Percentiles rank a stretch among this genome's conserved stretches.
Conservation (phyloP, 2,113 vertebrate species). For the Onychorhynchus coronatus region DNA sequence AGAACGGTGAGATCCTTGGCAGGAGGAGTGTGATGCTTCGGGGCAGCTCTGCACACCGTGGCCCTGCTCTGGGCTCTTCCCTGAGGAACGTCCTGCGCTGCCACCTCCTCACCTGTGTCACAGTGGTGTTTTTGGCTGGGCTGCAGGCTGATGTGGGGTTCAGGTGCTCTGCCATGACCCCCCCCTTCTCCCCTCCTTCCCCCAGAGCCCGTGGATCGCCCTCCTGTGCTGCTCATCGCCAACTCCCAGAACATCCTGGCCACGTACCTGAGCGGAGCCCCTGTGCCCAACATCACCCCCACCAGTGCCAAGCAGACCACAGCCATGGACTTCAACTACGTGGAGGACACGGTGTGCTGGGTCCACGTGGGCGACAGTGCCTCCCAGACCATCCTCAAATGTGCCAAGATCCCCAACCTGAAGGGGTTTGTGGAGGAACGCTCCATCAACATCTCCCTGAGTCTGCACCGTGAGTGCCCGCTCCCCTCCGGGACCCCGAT, state of each 20-base stretch:
- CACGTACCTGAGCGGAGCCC: slow-evolving; percentile 84
- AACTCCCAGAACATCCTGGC: slow-evolving; percentile 96
- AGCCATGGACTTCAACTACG: slow-evolving; percentile 95
- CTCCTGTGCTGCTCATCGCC: slow-evolving; percentile 88
- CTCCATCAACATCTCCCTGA: slow-evolving; percentile 93
- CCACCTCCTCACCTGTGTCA: accelerated
- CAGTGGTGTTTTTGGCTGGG: not conserved
- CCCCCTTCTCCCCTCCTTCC: not conserved
- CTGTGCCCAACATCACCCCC: slow-evolving; percentile 83
- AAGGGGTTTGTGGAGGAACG: slow-evolving; percentile 86
- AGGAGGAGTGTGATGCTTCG: accelerated
- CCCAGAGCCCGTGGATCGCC: slow-evolving; percentile 89
- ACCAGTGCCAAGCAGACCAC: slow-evolving; percentile 91
- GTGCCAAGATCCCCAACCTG: slow-evolving; percentile 89
- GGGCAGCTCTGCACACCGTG: accelerated
- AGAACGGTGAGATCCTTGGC: slow-evolving; percentile 81
- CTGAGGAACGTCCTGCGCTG: not conserved
- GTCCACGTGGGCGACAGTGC: slow-evolving; percentile 89
- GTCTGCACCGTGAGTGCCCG: slow-evolving; percentile 89
- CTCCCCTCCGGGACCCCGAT: not conserved
- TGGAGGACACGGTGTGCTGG: slow-evolving; percentile 93
- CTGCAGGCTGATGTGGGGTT: accelerated
- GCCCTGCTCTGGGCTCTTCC: not conserved
- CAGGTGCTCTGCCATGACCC: not conserved
- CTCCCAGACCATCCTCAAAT: slow-evolving; percentile 87